phyloP scores from a whole-genome alignment of 2,113 vertebrate genomes.

The Lipophrys pholis region DNA sequence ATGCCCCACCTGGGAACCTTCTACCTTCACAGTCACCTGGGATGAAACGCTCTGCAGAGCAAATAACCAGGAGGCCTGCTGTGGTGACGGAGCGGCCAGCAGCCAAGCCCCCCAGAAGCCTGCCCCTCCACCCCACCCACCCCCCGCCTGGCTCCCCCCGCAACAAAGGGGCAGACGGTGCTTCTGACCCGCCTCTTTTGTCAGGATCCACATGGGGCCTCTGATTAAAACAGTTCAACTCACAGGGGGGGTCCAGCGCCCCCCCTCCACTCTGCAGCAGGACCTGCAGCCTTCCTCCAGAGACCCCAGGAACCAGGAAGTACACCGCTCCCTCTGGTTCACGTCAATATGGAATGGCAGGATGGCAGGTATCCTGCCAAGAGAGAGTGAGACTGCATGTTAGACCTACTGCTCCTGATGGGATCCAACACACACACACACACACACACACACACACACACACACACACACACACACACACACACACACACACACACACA shows the following conservation, averaged over 20 bases:
- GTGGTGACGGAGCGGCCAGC: constrained; percentile 44
- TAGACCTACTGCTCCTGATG: constrained; percentile 57
- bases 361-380: constrained; percentile 35
- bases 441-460: constrained; percentile 32
- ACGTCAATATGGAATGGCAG: too few species aligned
- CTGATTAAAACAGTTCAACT: constrained; percentile 77
- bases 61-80: constrained; percentile 69
- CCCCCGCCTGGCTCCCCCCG: constrained; percentile 75
- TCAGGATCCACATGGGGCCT: constrained; percentile 77
- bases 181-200: constrained; percentile 78
- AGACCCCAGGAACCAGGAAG: constrained; percentile 36
- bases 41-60: constrained; percentile 64
- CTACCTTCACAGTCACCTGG: constrained; percentile 72
- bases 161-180: constrained; percentile 83
- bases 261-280: constrained; percentile 41
- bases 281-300: constrained; percentile 53
- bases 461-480: constrained; percentile 26
- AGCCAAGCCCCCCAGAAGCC: constrained; percentile 72
- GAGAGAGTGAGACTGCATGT: constrained; percentile 42
- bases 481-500: constrained; percentile 21
- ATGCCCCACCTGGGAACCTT: constrained; percentile 41
- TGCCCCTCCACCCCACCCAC: too few species aligned
- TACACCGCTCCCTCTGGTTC: too few species aligned
- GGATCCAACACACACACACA: constrained; percentile 60
- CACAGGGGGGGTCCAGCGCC: constrained; percentile 55